These are phyloP conservation scores for Pluvianellus socialis DNA, from an alignment of 2,113 vertebrate genomes.

Conservation along the genomic window DNA sequence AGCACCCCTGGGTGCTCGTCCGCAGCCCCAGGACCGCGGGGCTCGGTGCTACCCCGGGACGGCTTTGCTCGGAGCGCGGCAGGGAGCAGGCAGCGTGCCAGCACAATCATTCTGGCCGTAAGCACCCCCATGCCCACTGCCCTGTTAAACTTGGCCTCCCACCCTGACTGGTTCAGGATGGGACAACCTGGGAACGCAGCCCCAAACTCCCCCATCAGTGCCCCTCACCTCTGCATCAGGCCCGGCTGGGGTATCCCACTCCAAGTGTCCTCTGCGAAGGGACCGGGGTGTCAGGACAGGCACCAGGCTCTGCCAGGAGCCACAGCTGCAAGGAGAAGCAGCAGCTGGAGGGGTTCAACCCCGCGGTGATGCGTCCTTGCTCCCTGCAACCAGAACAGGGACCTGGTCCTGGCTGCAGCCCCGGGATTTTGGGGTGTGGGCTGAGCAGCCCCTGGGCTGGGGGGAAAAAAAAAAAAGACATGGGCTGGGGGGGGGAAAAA, in stretches of 20 bases:
- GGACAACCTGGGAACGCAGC: background rate
- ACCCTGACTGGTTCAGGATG: background rate
- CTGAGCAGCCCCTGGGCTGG: accelerated
- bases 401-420: background rate
- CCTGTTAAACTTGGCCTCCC: background rate
- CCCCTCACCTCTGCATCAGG: background rate
- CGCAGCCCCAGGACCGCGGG: background rate
- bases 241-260: background rate
- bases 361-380: accelerated
- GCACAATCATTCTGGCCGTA: too few relatives aligned
- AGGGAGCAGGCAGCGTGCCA: background rate
- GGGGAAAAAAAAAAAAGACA: background rate
- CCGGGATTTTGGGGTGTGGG: background rate
- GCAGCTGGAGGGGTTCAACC: background rate
- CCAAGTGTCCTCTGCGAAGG: accelerated
- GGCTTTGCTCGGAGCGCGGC: background rate
- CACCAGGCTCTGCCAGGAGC: background rate
- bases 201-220: background rate
- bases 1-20: background rate
- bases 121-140: too few relatives aligned
- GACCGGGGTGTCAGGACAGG: accelerated
- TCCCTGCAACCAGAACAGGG: background rate
- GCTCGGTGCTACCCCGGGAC: accelerated
- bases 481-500: too few relatives aligned
- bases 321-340: background rate